Base-by-base conservation (phyloP, 2,888 invertebrate genomes). In the Lissocephala sabroskyi region DNA sequence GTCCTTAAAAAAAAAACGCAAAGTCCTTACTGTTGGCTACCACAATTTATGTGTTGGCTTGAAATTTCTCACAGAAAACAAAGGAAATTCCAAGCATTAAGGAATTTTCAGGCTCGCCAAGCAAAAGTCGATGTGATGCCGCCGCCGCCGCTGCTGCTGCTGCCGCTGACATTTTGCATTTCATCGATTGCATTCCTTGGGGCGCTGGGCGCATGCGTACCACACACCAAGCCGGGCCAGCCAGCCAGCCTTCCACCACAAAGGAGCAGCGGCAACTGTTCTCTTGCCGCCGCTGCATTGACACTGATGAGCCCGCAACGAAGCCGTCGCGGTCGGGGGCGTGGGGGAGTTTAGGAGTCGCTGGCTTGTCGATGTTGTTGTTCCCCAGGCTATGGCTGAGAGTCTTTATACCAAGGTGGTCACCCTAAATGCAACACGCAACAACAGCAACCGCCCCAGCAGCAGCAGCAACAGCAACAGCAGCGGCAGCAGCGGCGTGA, bases 151-250 rank as follows among this genome's bases (percentile, higher is more conserved):
- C 9, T 13, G 17, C 29, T 10, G 66, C 62, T 51, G 67, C 59
- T 49, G 54, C 42, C 56, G 79, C 80, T 79, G 81, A 81, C 80
- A 81, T 80, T 81, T 80, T 80, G 81, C 81, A 80, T 80, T 81
- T 79, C 63, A 75, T 77, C 74, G 71, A 71, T 65, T 73, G 78
- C 81, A 81, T 81, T 79, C 80, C 80, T 81, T 68, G 68, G 78
- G 80, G 80, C 80, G 79, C 63, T 66, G 65, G 74, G 71, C 65
- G 67, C 67, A 77, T 77, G 77, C 75, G 61, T 66, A 65, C 63
- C 74, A 64, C 76, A 74, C 73, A 70, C 68, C 67, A 45, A 16
- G 17, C 11, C 19, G 36, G 14, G 35, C n/a, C n/a, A n/a, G n/a
- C n/a, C n/a, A n/a, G n/a, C 7, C 36, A 3, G 13, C 41, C 11